Percentiles rank a stretch among this genome's conserved stretches.
These are phyloP conservation scores for Physeter macrocephalus DNA, from an alignment of 2,113 vertebrate genomes.

Conservation along the genomic window DNA sequence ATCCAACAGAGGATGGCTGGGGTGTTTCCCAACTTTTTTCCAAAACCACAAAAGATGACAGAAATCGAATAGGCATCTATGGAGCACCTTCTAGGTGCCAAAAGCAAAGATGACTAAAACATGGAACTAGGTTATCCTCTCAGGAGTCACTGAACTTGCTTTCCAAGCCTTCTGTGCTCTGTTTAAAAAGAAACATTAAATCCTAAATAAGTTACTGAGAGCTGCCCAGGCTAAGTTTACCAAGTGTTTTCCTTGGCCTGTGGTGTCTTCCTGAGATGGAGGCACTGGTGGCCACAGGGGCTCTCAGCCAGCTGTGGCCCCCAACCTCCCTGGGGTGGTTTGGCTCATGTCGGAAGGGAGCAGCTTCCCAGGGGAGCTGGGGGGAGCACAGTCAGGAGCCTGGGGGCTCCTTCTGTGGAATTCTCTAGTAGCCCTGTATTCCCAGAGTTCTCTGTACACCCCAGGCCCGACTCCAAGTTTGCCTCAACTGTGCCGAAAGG, in stretches of 20 bases:
- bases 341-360: conserved; percentile 36
- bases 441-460: neutral
- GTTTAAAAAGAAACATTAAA: conserved; percentile 59
- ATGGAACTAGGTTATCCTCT: conserved; percentile 55
- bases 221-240: conserved; percentile 33
- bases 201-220: conserved; percentile 62
- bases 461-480: conserved; percentile 15
- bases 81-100: conserved; percentile 67
- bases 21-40: conserved; percentile 46
- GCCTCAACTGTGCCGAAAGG: conserved; percentile 22
- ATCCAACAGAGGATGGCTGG: conserved; percentile 49
- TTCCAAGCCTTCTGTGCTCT: conserved; percentile 64
- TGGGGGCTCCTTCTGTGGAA: neutral
- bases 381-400: neutral
- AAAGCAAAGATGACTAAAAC: conserved; percentile 65
- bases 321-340: conserved; percentile 21
- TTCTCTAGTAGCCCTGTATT: conserved; percentile 10
- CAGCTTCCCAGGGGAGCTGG: neutral
- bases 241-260: conserved; percentile 65
- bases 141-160: conserved; percentile 47
- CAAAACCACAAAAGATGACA: conserved; percentile 60
- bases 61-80: conserved; percentile 65
- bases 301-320: conserved; percentile 31
- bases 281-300: neutral
- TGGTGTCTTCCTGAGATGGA: conserved; percentile 57